Conservation (phyloP, 2,113 vertebrate genomes). For the Sphyrna mokarran region DNA sequence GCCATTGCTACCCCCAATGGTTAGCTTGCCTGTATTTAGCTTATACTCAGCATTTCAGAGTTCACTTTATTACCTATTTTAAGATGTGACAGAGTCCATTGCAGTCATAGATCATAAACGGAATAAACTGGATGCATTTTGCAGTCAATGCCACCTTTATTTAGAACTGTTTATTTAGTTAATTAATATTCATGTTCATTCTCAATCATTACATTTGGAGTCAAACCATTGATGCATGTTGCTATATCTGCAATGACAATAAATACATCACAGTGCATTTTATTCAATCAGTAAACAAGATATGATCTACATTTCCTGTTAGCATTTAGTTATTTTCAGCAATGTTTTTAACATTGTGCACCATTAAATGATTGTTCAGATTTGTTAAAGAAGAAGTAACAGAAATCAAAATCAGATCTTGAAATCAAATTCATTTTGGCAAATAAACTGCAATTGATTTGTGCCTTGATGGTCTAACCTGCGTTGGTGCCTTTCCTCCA, state of each 20-base stretch:
- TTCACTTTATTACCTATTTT: not conserved
- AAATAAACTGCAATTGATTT: not conserved
- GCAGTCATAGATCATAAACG: no score
- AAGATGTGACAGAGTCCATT: not conserved
- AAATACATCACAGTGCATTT: not conserved
- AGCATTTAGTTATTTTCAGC: not conserved
- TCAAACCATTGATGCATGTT: not conserved
- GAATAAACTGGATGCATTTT: not conserved
- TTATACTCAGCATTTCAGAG: not conserved
- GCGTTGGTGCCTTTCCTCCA: not conserved
- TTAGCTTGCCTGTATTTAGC: not conserved
- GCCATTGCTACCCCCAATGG: no score
- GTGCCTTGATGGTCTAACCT: not conserved
- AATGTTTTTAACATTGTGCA: not conserved
- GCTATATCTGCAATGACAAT: not conserved
- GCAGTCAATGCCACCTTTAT: not conserved
- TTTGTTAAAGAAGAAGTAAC: not conserved
- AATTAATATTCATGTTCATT: slow-evolving; percentile 3
- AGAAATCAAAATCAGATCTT: not conserved
- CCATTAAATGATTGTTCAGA: not conserved
- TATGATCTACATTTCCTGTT: not conserved
- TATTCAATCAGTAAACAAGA: not conserved
- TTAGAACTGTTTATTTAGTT: not conserved
- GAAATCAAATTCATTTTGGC: not conserved
- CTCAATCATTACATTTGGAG: not conserved